These are phyloP conservation scores for Brachypteracias leptosomus DNA, from an alignment of 2,113 vertebrate genomes.

Conservation along the genomic window DNA sequence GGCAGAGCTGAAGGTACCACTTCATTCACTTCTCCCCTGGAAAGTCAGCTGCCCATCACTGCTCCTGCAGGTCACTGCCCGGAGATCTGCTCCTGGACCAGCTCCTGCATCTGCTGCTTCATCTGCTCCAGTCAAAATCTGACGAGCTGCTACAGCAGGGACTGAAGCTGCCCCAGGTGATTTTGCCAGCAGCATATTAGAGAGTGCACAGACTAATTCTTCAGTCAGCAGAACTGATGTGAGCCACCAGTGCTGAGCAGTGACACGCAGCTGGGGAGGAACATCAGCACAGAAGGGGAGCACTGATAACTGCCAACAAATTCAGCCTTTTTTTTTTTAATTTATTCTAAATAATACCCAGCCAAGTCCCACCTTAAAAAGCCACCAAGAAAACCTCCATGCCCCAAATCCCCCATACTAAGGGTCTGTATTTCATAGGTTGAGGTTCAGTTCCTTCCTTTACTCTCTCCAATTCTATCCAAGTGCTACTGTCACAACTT, in stretches of 20 bases:
- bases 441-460: not conserved
- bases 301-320: not conserved
- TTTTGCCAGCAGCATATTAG: not conserved
- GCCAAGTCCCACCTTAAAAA: not conserved
- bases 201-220: not conserved
- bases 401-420: too few relatives aligned
- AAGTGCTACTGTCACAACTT: not conserved
- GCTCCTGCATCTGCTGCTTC: constrained; percentile 33
- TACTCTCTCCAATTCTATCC: not conserved
- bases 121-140: not conserved
- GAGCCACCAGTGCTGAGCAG: not conserved
- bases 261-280: not conserved
- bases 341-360: not conserved
- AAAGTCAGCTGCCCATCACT: not conserved
- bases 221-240: constrained; percentile 10
- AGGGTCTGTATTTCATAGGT: not conserved
- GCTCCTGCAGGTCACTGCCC: not conserved
- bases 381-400: too few relatives aligned
- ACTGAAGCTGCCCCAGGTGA: not conserved
- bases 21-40: not conserved
- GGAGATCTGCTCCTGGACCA: not conserved
- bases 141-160: not conserved
- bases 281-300: not conserved
- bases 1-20: not conserved
- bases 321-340: too few relatives aligned